phyloP scores from a whole-genome alignment of 1,140 invertebrate species.

The Drosophila bifasciata region DNA sequence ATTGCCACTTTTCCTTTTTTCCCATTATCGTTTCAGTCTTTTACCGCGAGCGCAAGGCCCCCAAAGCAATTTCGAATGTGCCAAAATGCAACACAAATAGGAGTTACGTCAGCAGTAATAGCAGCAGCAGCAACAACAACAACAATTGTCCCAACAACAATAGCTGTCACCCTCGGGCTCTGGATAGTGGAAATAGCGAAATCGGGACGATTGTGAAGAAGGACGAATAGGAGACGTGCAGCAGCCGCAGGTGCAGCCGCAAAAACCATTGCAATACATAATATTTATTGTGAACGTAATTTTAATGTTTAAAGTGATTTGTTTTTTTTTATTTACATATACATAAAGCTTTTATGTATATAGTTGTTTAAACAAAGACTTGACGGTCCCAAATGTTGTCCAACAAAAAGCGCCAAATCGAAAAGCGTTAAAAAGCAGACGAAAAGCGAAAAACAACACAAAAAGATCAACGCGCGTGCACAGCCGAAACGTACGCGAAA shows the following conservation, averaged over 20 bases:
- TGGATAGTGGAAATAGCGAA: constrained; percentile 50
- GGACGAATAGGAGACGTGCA: constrained; percentile 5
- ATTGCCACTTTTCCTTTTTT: constrained; percentile 4
- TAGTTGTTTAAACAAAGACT: constrained; percentile 63
- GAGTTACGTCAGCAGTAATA: constrained; percentile 7
- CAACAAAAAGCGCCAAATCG: constrained; percentile 13
- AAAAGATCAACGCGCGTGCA: constrained; percentile 55
- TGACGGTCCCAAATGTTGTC: constrained; percentile 42
- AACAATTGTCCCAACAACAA: constrained; percentile 25
- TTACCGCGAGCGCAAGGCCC: constrained; percentile 43
- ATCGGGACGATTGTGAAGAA: constrained; percentile 25
- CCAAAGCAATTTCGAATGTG: constrained; percentile 31
- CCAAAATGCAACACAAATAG: constrained; percentile 37
- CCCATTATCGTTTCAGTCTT: constrained; percentile 39
- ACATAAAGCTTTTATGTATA: constrained; percentile 20
- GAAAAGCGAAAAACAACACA: constrained; percentile 31
- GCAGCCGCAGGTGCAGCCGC: constrained; percentile 18
- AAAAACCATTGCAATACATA: constrained; percentile 67
- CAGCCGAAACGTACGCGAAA: constrained; percentile 49
- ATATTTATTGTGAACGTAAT: constrained; percentile 70
- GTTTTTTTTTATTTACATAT: constrained; percentile 55
- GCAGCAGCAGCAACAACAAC: constrained; percentile 20
- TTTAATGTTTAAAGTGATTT: constrained; percentile 65
- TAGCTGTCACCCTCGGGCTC: background rate
- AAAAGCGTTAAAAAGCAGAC: constrained; percentile 18